phyloP scores from a whole-genome alignment of 2,113 vertebrate genomes.

The Pardalotus punctatus region DNA sequence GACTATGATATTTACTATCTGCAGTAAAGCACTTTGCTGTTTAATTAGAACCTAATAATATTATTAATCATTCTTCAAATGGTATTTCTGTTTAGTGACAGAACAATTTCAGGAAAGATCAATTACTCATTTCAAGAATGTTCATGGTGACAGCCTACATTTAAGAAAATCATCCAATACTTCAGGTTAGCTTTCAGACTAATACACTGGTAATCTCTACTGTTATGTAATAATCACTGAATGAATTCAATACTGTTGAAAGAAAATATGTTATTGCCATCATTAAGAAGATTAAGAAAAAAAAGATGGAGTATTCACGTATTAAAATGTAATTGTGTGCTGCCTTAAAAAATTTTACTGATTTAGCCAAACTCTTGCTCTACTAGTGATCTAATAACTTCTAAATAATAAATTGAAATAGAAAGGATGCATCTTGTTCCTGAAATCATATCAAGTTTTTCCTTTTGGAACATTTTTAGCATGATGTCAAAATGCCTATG shows the following conservation, averaged over 20 bases:
- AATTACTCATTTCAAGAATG: background rate
- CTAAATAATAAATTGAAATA: background rate
- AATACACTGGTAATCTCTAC: background rate
- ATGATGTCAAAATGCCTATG: background rate
- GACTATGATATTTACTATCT: background rate
- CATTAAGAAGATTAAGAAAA: background rate
- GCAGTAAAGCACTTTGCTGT: background rate
- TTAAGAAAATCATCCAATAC: background rate
- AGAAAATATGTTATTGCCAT: background rate
- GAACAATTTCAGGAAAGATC: background rate
- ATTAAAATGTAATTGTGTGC: background rate
- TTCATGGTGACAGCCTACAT: background rate
- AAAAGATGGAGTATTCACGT: fast-evolving
- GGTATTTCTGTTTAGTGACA: background rate
- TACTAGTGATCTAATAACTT: background rate
- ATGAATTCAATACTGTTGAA: background rate
- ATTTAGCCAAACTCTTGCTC: background rate
- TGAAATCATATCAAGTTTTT: background rate
- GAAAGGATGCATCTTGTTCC: background rate
- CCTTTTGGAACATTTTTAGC: background rate
- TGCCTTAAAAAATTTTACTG: background rate
- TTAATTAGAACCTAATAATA: background rate
- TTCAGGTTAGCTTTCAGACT: background rate
- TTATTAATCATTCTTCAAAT: background rate
- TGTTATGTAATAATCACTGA: background rate